Evolutionary conservation across 1,140 invertebrate species (phyloP).

Genomic region (Cecropterus lyciades): DNA sequence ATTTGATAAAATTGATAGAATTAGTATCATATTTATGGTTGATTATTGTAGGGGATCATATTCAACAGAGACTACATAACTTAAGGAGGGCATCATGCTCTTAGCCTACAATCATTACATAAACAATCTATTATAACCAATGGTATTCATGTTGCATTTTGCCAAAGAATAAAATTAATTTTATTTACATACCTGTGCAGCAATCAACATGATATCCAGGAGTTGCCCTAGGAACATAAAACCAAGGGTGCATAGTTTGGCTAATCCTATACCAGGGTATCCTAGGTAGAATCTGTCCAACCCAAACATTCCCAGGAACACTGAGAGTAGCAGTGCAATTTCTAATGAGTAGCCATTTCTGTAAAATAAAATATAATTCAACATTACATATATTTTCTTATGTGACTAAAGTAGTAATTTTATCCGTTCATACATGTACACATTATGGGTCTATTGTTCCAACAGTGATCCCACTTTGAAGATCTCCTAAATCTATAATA

Average conservation of each 20-base stretch:
- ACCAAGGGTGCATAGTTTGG: slow-evolving; percentile 97
- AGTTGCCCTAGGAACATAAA: slow-evolving; percentile 98
- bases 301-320: slow-evolving; percentile 99
- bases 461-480: too few species aligned
- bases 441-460: too few species aligned
- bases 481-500: too few species aligned
- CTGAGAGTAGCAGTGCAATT: slow-evolving; percentile 95
- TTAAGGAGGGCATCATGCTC: too few species aligned
- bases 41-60: too few species aligned
- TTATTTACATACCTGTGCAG: slow-evolving; percentile 86
- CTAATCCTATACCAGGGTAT: slow-evolving; percentile 96
- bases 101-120: background rate
- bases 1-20: too few species aligned
- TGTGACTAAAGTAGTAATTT: too few species aligned
- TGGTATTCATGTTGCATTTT: background rate
- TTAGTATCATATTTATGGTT: too few species aligned
- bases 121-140: background rate
- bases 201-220: slow-evolving; percentile 97
- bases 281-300: slow-evolving; percentile 98
- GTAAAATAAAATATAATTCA: slow-evolving; percentile 61
- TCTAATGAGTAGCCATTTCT: slow-evolving; percentile 98
- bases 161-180: background rate
- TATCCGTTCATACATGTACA: too few species aligned
- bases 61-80: too few species aligned
- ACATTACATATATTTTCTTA: background rate